A percentile compares a stretch with the other conserved stretches of the same genome.
These are phyloP conservation scores for Phyto melanocephala DNA, from an alignment of 2,888 invertebrate species.

Conservation along the genomic window DNA sequence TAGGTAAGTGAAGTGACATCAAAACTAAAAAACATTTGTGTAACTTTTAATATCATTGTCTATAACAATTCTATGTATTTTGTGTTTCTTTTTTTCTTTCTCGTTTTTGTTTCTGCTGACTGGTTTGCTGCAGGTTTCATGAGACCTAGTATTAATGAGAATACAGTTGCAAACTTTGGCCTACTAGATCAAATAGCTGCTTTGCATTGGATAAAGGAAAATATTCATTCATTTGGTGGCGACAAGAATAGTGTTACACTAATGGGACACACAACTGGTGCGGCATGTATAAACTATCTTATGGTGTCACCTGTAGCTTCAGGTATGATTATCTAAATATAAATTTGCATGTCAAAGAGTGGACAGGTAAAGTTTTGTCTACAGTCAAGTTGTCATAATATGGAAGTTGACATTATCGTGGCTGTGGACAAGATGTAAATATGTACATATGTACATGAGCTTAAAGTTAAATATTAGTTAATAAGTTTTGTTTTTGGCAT, in stretches of 20 bases:
- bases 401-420: slow-evolving; percentile 13
- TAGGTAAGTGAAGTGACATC: slow-evolving; percentile 82
- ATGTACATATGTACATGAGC: no score
- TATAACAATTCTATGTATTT: background rate
- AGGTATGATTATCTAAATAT: slow-evolving; percentile 76
- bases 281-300: slow-evolving; percentile 94
- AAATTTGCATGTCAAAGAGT: background rate
- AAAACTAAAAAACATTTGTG: background rate
- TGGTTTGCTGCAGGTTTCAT: slow-evolving; percentile 83
- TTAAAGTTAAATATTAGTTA: slow-evolving; percentile 27
- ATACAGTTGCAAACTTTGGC: slow-evolving; percentile 92
- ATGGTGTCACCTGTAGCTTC: slow-evolving; percentile 93
- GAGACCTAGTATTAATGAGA: slow-evolving; percentile 86
- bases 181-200: slow-evolving; percentile 96
- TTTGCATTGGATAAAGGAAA: slow-evolving; percentile 95
- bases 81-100: background rate
- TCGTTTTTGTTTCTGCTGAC: no score
- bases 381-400: background rate
- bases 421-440: background rate
- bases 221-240: slow-evolving; percentile 94
- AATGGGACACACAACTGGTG: slow-evolving; percentile 97
- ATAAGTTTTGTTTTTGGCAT: background rate
- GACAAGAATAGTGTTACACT: slow-evolving; percentile 92
- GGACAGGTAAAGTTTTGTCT: slow-evolving; percentile 2
- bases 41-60: slow-evolving; percentile 21